Evolutionary conservation across 2,888 invertebrate genomes (phyloP), one percentile per base, ranked within the genome.

Genomic region (Eremobia ochroleuca): DNA sequence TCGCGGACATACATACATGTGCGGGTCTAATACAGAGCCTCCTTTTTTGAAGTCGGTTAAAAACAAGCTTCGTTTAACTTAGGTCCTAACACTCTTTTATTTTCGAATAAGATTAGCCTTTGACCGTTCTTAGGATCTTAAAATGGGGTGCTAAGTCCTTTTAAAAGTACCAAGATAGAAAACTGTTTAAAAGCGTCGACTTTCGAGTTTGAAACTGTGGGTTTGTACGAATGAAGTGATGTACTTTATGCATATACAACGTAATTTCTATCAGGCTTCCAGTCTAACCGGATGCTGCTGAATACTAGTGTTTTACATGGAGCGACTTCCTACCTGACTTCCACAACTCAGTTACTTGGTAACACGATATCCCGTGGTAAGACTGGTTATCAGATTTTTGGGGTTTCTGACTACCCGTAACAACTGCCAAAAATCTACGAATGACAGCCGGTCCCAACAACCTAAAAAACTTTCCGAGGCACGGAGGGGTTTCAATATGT

Each of bases 131-230:
- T n/a, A n/a, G 18, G 52, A 25, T 34, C 40, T 40, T 52, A 11
- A 62, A 75, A 76, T 34, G 5, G 11, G 28, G 8, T 62, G 61
- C 15, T 73, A n/a, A 74, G 40, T 34, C 49, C 49, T 59, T 74
- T 55, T 43, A 15, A 74, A 75, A 74, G 61, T 28, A 55, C 28
- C 6, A 58, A 76, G 40, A 34, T 18, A 62, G 31, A 28, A 76
- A 76, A 72, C 43, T 75, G 4, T 18, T 61, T 52, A 40, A 37
- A 13, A 49, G 18, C 37, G n/a, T 34, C 11, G 9, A 11, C 25
- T 25, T 52, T 52, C 9, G 25, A 52, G 11, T 52, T 52, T n/a
- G 52, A 52, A n/a, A n/a, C 52, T 4, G n/a, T 52, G 11, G 52
- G 11, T 52, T 52, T n/a, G 49, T 52, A 3, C 52, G 25, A 25